Conservation (phyloP, 2,888 invertebrate genomes). For the Lamellibrachia satsuma region DNA sequence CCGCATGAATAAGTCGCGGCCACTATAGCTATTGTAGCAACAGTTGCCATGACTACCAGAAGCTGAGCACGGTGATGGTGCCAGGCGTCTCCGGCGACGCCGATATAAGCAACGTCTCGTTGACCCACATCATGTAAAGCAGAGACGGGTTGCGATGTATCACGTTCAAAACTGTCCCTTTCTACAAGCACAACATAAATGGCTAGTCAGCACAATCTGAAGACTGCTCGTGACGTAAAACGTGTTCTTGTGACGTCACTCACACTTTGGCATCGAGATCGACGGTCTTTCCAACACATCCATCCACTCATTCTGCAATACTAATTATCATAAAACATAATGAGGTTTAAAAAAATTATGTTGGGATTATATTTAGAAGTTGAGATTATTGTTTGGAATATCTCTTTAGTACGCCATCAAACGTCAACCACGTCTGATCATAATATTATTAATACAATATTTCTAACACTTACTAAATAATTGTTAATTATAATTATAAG, state of each 20-base stretch:
- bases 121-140: constrained; percentile 58
- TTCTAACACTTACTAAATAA: no score
- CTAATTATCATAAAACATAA: no score
- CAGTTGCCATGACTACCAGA: constrained; percentile 48
- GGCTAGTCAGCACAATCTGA: not conserved
- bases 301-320: no score
- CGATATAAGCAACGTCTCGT: constrained; percentile 58
- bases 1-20: not conserved
- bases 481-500: no score
- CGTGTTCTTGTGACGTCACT: not conserved
- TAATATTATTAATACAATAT: no score
- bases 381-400: no score
- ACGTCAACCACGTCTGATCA: no score
- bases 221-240: no score
- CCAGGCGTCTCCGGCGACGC: constrained; percentile 60
- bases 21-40: not conserved
- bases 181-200: constrained; percentile 44
- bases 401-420: no score
- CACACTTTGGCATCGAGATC: not conserved
- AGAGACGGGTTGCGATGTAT: constrained; percentile 57
- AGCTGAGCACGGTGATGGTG: constrained; percentile 56
- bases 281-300: not conserved
- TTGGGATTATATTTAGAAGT: no score
- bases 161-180: constrained; percentile 49
- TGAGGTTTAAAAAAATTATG: no score